Base-by-base conservation (phyloP, 2,113 vertebrate species). In the Bolborhynchus lineola region DNA sequence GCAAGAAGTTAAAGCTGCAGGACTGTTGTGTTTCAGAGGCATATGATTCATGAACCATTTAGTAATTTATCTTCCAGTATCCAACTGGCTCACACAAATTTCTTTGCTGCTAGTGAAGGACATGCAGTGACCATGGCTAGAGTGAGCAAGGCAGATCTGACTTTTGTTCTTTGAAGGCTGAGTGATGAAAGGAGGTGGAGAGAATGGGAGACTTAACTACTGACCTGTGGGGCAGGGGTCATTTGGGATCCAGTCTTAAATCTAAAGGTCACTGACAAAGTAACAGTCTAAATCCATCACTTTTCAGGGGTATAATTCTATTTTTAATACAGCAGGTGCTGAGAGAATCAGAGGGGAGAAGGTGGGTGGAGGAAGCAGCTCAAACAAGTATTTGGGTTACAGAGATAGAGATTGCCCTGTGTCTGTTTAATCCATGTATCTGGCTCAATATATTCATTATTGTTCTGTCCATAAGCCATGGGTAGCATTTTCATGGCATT, bases 181-280 rank as follows among this genome's bases (percentile, higher is more conserved):
- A 26, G 42, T 72, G 93, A 95, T 96, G 94, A 98, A 98, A 97
- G 76, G 70, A 71, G 17, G 15, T 67, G 89, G 72, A 92, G 79
- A 98, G 97, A 98, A 98, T 97, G 97, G 94, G 95, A 49, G 97
- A 99, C 98, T 99, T 99, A 99, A 99, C 98, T 99, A 98, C 95
- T 98, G 98, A 98, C 98, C 98, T 91, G 13, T 33, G 64, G 97
- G 98, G 90, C 98, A 98, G 77, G 97, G 99, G 98, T 98, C 97
- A 97, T 41, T 91, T 94, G 72, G 92, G 84, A 98, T 97, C 97
- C 97, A 97, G 82, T 92, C 89, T 97, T 94, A 90, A 95, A 97
- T 94, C 87, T 96, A 92, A 97, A 98, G 96, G 92, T 93, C 95
- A 96, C 86, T 19, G 26, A 96, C 91, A 96, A 91, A 94, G 72